A percentile compares a stretch with the other conserved stretches of the same genome.
These are phyloP conservation scores for Sminthurides aquaticus DNA, from an alignment of 2,888 invertebrate species.

Conservation along the genomic window DNA sequence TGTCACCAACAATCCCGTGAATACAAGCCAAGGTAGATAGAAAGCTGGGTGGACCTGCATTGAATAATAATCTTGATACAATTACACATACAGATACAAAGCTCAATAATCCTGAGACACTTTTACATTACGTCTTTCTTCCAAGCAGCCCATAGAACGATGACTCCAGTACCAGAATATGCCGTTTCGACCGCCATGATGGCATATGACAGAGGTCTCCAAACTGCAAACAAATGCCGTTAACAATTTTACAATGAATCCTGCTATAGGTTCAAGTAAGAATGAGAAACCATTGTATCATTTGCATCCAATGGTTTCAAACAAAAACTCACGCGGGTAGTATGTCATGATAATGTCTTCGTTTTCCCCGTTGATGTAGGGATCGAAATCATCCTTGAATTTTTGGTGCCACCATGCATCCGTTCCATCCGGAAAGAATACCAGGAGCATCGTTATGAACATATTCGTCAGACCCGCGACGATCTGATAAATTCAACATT, in stretches of 20 bases:
- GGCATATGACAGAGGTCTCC: conserved; percentile 28
- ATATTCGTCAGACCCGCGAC: conserved; percentile 14
- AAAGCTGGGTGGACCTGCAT: conserved; percentile 27
- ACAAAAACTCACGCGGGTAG: conserved; percentile 23
- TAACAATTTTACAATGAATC: too few relatives aligned
- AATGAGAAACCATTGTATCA: conserved; percentile 1
- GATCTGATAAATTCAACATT: too few relatives aligned
- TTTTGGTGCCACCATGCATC: conserved; percentile 30
- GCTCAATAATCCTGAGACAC: neutral
- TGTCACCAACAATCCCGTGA: conserved; percentile 20
- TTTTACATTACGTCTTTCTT: conserved; percentile 19
- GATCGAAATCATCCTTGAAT: conserved; percentile 34
- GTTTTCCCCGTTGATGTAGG: conserved; percentile 26
- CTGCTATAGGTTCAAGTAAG: neutral
- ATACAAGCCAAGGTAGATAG: conserved; percentile 37
- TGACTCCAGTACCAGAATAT: conserved; percentile 28
- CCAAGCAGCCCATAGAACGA: conserved; percentile 25
- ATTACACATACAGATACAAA: too few relatives aligned
- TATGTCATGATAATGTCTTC: conserved; percentile 26
- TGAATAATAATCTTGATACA: neutral
- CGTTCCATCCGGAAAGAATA: conserved; percentile 10
- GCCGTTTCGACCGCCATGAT: conserved; percentile 22
- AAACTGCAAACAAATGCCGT: conserved; percentile 24
- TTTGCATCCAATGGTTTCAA: conserved; percentile 10
- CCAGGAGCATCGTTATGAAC: conserved; percentile 9